phyloP scores from a whole-genome alignment of 2,888 invertebrate genomes.

The Dolomedes plantarius region DNA sequence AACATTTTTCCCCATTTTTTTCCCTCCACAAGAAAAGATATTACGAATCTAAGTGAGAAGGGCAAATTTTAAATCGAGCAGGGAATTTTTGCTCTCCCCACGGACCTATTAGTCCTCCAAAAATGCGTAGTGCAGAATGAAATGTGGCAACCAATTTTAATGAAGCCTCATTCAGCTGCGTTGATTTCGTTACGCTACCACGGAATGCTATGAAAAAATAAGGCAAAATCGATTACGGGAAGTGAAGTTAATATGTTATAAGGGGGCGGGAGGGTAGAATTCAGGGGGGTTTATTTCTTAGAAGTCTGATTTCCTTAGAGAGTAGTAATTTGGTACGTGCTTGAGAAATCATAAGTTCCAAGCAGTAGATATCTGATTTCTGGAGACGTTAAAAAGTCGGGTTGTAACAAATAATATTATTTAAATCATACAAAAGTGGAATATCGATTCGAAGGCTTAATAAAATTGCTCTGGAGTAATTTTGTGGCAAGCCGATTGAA shows the following conservation, averaged over 20 bases:
- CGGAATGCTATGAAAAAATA: background rate
- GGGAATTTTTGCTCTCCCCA: conserved; percentile 22
- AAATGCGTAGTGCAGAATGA: conserved; percentile 50
- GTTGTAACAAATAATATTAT: too few relatives aligned
- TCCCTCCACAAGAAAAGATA: background rate
- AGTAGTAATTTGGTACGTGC: background rate
- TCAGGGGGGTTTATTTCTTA: background rate
- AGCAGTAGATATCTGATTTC: too few relatives aligned
- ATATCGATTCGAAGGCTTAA: too few relatives aligned
- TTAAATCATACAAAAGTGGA: too few relatives aligned
- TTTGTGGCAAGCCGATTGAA: too few relatives aligned
- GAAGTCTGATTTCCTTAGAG: conserved; percentile 6
- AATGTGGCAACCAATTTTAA: conserved; percentile 64
- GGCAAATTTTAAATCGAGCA: conserved; percentile 46
- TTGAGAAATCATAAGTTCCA: background rate
- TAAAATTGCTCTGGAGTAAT: too few relatives aligned
- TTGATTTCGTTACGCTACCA: conserved; percentile 51
- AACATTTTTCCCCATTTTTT: background rate
- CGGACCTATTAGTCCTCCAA: conserved; percentile 52
- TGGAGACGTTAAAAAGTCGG: too few relatives aligned
- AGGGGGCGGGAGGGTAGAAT: background rate
- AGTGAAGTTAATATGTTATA: conserved; percentile 21
- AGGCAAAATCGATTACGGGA: conserved; percentile 48
- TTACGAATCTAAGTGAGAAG: background rate
- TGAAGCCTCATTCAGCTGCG: conserved; percentile 56